Base-by-base conservation (phyloP, 2,888 invertebrate species). In the Eupsilia transversa region DNA sequence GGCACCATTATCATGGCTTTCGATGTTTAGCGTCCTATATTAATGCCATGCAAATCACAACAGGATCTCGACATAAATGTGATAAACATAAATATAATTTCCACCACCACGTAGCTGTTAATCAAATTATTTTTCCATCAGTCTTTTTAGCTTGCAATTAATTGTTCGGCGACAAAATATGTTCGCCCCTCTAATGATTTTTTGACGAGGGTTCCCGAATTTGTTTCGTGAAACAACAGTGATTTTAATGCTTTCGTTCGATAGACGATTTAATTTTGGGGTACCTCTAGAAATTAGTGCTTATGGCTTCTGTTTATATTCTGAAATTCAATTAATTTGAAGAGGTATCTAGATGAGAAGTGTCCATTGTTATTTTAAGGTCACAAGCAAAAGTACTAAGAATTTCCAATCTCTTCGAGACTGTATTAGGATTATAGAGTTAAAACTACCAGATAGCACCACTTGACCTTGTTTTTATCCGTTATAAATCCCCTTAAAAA, bases 201-300 rank as follows among this genome's bases (percentile, higher is more conserved):
- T 93, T 92, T 94, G 95, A 95, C 93, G 94, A 94, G 94, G 95
- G 95, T 94, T 88, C 88, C 86, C 77, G 88, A 89, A 88, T 89
- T 89, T 88, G 89, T 89, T 89, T 74, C 77, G 80, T 83, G 86
- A 88, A 88, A 89, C 87, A 90, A 89, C 89, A 89, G 85, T 87
- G 90, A 92, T 91, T 92, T 87, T 83, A 85, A 86, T 86, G 82
- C 83, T 85, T 84, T 81, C 69, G 6, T 69, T 63, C 77, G 49
- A 67, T 67, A 33, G 61, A 56, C 56, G 49, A 72, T 74, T 35
- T 82, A 69, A 65, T 83, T 79, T 83, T 79, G 64, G 61, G 35
- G 46, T 38, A 72, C 61, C 49, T 67, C 38, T 68, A 68, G 77
- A 77, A 63, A 57, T 82, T 82, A 82, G 65, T 74, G 60, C 14